Evolutionary conservation across 2,888 invertebrate species (phyloP).

Genomic region (Geophilus truncorum): DNA sequence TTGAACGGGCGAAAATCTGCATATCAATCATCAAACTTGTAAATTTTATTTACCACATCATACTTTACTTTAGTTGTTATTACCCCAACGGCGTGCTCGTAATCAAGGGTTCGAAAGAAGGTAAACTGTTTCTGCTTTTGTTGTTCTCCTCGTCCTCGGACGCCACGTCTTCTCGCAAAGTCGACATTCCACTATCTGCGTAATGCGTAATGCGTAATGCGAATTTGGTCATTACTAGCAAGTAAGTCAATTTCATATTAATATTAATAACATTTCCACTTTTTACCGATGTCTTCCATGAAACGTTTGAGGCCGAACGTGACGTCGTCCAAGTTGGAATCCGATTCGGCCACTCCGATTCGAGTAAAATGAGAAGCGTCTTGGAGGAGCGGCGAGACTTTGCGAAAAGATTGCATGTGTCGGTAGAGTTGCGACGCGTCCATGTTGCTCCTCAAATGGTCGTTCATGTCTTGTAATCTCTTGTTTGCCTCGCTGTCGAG

Average conservation of each 20-base stretch:
- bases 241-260: too few species aligned
- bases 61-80: neutral
- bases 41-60: neutral
- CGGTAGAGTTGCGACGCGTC: conserved; percentile 41
- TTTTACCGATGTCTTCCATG: conserved; percentile 44
- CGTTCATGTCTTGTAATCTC: conserved; percentile 57
- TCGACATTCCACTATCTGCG: conserved; percentile 51
- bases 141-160: conserved; percentile 24
- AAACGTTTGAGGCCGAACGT: conserved; percentile 42
- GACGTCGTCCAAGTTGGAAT: conserved; percentile 28
- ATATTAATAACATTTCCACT: too few species aligned
- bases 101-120: neutral
- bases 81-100: neutral
- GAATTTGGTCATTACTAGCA: too few species aligned
- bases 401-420: neutral
- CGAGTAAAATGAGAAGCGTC: too few species aligned
- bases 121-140: neutral
- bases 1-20: neutral
- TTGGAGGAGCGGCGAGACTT: neutral
- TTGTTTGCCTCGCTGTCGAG: conserved; percentile 55
- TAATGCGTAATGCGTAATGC: too few species aligned
- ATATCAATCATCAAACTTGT: neutral
- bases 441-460: conserved; percentile 53
- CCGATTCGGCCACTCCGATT: neutral
- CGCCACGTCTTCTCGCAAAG: conserved; percentile 48